phyloP scores from a whole-genome alignment of 64 coral and sea anemone genomes.

The Anthopleura sola region DNA sequence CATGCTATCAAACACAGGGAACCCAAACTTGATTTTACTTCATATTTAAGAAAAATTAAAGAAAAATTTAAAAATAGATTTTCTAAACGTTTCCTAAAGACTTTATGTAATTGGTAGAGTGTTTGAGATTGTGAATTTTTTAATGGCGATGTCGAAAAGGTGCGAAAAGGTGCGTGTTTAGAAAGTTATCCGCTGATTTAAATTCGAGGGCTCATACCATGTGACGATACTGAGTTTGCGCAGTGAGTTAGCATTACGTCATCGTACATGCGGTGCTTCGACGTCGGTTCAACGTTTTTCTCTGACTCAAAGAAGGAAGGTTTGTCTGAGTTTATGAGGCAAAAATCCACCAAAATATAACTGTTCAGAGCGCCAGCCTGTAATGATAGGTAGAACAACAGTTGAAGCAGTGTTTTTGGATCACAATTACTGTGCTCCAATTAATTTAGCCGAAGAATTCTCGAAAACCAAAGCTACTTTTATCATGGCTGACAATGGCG shows the following conservation, averaged over 20 bases:
- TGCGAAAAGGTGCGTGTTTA: too few species aligned
- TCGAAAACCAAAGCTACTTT: background rate
- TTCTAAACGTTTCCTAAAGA: too few species aligned
- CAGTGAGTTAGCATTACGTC: background rate
- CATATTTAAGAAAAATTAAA: too few species aligned
- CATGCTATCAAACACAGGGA: too few species aligned
- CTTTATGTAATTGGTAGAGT: too few species aligned
- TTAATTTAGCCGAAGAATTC: background rate
- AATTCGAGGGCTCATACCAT: background rate
- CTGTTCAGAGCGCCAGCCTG: background rate
- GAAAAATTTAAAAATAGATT: too few species aligned
- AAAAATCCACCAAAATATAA: background rate
- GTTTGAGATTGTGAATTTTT: too few species aligned
- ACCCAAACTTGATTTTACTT: too few species aligned
- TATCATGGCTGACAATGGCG: background rate
- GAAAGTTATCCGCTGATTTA: background rate
- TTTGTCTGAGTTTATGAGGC: background rate
- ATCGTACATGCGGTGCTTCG: background rate
- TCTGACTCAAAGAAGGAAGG: background rate
- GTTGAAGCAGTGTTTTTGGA: conserved; percentile 10
- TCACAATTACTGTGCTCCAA: conserved; percentile 6
- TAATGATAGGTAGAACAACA: background rate
- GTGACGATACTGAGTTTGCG: conserved; percentile 14
- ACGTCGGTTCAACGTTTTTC: conserved; percentile 23
- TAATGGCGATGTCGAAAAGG: too few species aligned